These are phyloP conservation scores for Cryptus armator DNA, from an alignment of 2,888 invertebrate species.

Conservation along the genomic window DNA sequence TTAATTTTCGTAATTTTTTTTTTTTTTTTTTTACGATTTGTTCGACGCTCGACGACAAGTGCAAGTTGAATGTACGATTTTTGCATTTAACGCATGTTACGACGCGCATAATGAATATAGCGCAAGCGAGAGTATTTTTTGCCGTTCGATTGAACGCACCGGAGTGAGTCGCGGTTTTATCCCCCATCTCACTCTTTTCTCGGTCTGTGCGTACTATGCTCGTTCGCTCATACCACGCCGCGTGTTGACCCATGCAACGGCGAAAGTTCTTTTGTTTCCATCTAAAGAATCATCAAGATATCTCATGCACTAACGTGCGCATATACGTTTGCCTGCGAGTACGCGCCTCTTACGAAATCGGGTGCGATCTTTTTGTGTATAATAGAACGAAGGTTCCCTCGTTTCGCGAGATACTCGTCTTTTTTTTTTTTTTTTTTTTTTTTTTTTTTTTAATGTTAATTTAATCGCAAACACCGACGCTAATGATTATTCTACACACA, in stretches of 20 bases:
- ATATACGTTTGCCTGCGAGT: constrained; percentile 59
- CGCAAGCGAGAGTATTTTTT: constrained; percentile 61
- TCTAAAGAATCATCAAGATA: constrained; percentile 74
- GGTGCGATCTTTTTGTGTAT: constrained; percentile 27
- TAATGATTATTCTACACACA: constrained; percentile 50
- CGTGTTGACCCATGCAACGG: constrained; percentile 79
- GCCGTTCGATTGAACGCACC: constrained; percentile 41
- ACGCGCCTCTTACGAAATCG: constrained; percentile 62
- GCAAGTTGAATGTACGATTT: constrained; percentile 31
- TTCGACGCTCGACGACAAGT: constrained; percentile 13
- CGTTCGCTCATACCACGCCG: constrained; percentile 62
- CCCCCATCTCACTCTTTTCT: constrained; percentile 29
- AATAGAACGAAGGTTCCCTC: constrained; percentile 52
- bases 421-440: constrained; percentile 54
- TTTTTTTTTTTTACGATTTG: constrained; percentile 3
- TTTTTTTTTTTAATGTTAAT: constrained; percentile 61
- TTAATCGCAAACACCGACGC: constrained; percentile 43
- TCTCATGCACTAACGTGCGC: constrained; percentile 77
- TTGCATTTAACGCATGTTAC: constrained; percentile 4
- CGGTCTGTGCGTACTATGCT: constrained; percentile 35
- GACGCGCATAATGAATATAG: constrained; percentile 56
- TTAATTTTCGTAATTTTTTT: neutral
- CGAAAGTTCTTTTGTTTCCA: constrained; percentile 82
- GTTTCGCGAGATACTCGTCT: constrained; percentile 39
- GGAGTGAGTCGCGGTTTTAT: constrained; percentile 41